Evolutionary conservation across 2,888 invertebrate genomes (phyloP).

Genomic region (Agrotis puta): DNA sequence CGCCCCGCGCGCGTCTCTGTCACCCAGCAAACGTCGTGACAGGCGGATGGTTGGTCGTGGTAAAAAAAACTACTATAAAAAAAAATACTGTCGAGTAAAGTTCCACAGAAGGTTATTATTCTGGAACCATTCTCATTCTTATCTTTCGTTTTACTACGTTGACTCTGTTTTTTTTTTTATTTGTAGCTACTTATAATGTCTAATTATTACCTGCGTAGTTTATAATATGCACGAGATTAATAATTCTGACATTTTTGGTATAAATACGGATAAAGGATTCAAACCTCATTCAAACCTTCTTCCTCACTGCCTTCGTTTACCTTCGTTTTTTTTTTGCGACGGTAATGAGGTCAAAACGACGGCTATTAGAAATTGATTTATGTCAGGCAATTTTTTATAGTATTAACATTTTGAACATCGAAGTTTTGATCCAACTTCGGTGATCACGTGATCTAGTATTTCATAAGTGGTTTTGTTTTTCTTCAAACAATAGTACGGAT

Average conservation of each 20-base stretch:
- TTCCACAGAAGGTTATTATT: neutral
- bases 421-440: too few relatives aligned
- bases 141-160: neutral
- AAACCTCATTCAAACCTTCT: conserved; percentile 24
- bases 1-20: too few relatives aligned
- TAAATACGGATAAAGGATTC: neutral
- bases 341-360: conserved; percentile 25
- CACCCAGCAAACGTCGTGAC: too few relatives aligned
- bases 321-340: conserved; percentile 27
- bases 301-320: conserved; percentile 32
- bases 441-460: too few relatives aligned
- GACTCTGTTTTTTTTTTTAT: neutral
- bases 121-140: conserved; percentile 1
- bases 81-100: too few relatives aligned
- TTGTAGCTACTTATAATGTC: neutral
- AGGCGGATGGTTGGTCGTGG: too few relatives aligned
- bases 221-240: neutral
- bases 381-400: neutral
- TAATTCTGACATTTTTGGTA: neutral
- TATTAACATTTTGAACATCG: neutral
- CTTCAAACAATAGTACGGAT: too few relatives aligned
- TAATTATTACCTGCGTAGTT: neutral
- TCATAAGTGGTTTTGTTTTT: too few relatives aligned
- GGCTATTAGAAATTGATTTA: neutral
- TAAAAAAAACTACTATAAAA: too few relatives aligned